phyloP scores from a whole-genome alignment of 2,888 invertebrate genomes.

The Cremastinae sp. region DNA sequence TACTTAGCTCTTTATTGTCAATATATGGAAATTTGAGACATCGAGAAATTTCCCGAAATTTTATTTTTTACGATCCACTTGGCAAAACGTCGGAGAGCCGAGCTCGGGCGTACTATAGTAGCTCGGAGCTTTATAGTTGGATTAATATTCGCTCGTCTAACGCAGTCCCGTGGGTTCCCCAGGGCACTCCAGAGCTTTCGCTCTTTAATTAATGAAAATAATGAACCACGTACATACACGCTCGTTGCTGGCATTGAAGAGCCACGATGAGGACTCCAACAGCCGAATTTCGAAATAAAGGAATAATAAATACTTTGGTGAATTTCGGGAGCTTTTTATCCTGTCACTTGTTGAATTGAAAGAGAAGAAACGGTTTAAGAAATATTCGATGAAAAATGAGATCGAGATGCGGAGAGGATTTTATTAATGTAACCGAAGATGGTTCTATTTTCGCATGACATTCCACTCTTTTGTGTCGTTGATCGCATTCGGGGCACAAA shows the following conservation, averaged over 20 bases:
- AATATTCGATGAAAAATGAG: too few relatives aligned
- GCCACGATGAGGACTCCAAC: conserved; percentile 5
- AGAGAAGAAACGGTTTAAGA: too few relatives aligned
- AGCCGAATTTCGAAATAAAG: conserved; percentile 15
- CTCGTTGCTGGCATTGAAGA: not conserved
- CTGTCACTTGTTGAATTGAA: too few relatives aligned
- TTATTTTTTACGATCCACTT: not conserved
- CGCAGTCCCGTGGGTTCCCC: conserved; percentile 18
- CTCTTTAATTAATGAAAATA: conserved; percentile 58
- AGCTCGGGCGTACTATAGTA: not conserved
- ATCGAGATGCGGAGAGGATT: too few relatives aligned
- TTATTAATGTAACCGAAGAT: too few relatives aligned
- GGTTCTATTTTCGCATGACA: not conserved
- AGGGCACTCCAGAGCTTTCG: conserved; percentile 34
- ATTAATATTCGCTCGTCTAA: conserved; percentile 48
- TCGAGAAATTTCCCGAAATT: not conserved
- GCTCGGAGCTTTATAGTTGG: conserved; percentile 32
- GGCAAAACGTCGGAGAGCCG: conserved; percentile 5
- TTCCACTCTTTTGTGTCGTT: conserved; percentile 1
- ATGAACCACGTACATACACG: conserved; percentile 29
- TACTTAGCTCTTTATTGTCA: not conserved
- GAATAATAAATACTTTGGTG: not conserved
- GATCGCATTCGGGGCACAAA: conserved; percentile 6
- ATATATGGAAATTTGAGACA: not conserved
- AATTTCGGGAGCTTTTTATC: too few relatives aligned